Conservation (phyloP, 30 jellyfish, hydroid and myxozoan genomes). For the Chironex yamaguchii region DNA sequence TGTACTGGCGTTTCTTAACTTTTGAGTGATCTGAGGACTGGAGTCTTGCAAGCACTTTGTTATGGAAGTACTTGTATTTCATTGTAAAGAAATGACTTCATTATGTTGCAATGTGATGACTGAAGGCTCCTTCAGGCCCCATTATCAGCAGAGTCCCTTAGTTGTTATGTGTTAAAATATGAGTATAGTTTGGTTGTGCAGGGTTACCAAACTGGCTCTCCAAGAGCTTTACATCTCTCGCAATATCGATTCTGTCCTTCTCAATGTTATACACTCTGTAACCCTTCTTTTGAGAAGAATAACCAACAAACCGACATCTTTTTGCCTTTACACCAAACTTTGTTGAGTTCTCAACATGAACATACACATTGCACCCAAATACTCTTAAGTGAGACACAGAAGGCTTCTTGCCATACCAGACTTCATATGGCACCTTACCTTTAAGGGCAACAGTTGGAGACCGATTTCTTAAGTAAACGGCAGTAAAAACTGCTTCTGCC, state of each 20-base stretch:
- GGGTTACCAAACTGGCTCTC: not conserved
- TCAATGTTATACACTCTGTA: not conserved
- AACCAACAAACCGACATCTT: not conserved
- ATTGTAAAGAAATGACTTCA: too few species aligned
- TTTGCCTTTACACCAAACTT: too few species aligned
- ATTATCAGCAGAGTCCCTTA: too few species aligned
- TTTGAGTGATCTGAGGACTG: too few species aligned
- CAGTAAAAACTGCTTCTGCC: constrained; percentile 49
- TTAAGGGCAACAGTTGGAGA: constrained; percentile 44
- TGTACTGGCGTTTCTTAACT: too few species aligned
- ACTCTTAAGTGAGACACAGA: constrained; percentile 3
- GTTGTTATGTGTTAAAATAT: too few species aligned
- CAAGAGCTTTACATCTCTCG: not conserved
- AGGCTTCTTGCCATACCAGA: constrained; percentile 38
- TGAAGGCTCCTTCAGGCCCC: too few species aligned
- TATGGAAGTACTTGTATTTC: too few species aligned
- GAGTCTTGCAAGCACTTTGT: too few species aligned
- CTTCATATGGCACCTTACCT: constrained; percentile 43
- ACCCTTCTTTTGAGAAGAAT: not conserved
- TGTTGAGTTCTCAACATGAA: too few species aligned
- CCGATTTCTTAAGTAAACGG: constrained; percentile 53
- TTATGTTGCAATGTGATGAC: too few species aligned
- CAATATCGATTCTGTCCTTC: not conserved
- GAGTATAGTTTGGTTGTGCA: not conserved
- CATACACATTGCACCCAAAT: constrained; percentile 32